phyloP scores from a whole-genome alignment of 2,113 vertebrate species.

The Chlamydotis undulata region DNA sequence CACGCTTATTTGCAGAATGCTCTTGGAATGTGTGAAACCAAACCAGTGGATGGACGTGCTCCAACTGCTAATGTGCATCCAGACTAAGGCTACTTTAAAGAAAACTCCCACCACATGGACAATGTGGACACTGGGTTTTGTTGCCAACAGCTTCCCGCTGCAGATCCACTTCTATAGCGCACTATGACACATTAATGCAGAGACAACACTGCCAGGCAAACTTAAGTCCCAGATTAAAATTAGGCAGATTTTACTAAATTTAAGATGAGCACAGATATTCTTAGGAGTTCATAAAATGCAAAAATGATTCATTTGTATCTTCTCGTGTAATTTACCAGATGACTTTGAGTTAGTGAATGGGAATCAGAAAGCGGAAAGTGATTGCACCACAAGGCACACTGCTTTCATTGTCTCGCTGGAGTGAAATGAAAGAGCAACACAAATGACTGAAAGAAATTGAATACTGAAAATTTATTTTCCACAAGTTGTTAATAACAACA shows the following conservation, averaged over 20 bases:
- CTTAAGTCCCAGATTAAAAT: not conserved
- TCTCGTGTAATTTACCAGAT: not conserved
- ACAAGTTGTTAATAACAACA: not conserved
- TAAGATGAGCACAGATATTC: not conserved
- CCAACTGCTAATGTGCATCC: not conserved
- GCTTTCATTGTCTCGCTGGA: not conserved
- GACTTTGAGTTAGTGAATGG: not conserved
- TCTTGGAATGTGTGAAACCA: not conserved
- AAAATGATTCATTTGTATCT: not conserved
- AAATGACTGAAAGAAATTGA: not conserved
- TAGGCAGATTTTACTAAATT: not conserved
- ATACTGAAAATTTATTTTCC: constrained; percentile 17
- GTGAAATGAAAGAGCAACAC: not conserved
- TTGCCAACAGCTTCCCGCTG: not conserved
- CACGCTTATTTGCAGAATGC: not conserved
- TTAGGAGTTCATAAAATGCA: not conserved
- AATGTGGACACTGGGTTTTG: not conserved
- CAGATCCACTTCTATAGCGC: not conserved
- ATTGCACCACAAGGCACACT: not conserved
- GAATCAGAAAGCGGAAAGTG: not conserved
- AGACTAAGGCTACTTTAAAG: not conserved
- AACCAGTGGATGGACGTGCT: not conserved
- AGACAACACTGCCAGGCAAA: not conserved
- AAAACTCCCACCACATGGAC: not conserved
- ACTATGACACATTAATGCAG: not conserved